These are phyloP conservation scores for Umimayanthus chanpuru DNA, from an alignment of 92 coral and sea anemone genomes.

Conservation along the genomic window DNA sequence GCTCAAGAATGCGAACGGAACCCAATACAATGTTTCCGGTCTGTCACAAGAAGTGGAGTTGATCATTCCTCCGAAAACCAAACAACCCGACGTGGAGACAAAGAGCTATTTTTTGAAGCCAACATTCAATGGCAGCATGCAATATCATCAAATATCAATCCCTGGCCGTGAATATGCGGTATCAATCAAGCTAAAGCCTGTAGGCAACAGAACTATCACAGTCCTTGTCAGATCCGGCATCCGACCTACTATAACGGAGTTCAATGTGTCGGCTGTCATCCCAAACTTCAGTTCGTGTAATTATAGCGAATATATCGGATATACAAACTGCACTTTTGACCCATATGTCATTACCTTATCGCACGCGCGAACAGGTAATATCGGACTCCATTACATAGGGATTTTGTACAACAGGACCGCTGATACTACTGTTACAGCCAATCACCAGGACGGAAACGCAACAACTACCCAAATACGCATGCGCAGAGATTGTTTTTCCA, in stretches of 20 bases:
- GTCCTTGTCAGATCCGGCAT: conserved; percentile 64
- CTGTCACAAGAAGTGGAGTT: conserved; percentile 64
- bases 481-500: conserved; percentile 64
- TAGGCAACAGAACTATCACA: conserved; percentile 48
- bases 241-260: conserved; percentile 65
- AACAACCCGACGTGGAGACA: conserved; percentile 9
- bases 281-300: conserved; percentile 76
- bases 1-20: conserved; percentile 65
- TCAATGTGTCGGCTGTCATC: conserved; percentile 60
- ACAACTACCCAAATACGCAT: conserved; percentile 42
- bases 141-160: conserved; percentile 63
- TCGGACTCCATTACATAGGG: conserved; percentile 74
- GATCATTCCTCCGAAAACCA: conserved; percentile 53
- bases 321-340: conserved; percentile 65
- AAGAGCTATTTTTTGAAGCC: conserved; percentile 68
- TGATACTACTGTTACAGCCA: background rate
- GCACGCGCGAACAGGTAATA: conserved; percentile 63
- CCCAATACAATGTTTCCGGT: conserved; percentile 52
- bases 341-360: conserved; percentile 71
- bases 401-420: conserved; percentile 35
- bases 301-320: conserved; percentile 19
- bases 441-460: background rate
- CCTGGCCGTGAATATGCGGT: conserved; percentile 79
- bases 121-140: conserved; percentile 78
- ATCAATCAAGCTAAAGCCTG: conserved; percentile 60